Percentiles rank a stretch among this genome's conserved stretches.
These are phyloP conservation scores for Parasteatoda lunata DNA, from an alignment of 2,888 invertebrate genomes.

Conservation along the genomic window DNA sequence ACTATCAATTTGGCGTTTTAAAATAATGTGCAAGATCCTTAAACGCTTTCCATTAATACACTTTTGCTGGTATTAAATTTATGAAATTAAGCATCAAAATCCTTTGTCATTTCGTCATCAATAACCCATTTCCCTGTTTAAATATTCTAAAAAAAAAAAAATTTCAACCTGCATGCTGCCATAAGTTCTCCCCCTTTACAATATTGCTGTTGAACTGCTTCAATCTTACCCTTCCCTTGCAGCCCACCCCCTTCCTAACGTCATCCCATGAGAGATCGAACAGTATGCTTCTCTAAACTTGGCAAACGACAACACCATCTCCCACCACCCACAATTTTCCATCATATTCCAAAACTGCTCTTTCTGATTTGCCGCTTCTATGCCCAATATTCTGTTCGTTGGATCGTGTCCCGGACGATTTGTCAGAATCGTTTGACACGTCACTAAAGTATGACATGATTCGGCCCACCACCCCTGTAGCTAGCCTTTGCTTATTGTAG, in stretches of 20 bases:
- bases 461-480: constrained; percentile 17
- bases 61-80: neutral
- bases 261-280: constrained; percentile 8
- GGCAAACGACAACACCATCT: neutral
- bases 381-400: constrained; percentile 60
- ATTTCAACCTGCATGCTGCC: neutral
- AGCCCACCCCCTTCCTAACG: constrained; percentile 13
- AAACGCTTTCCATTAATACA: no score
- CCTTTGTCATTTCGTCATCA: constrained; percentile 48
- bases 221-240: constrained; percentile 28
- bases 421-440: constrained; percentile 56
- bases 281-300: constrained; percentile 28
- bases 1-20: no score
- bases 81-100: constrained; percentile 5
- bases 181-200: neutral
- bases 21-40: no score
- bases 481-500: constrained; percentile 2
- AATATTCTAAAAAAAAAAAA: neutral
- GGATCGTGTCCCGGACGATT: constrained; percentile 60
- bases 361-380: constrained; percentile 56
- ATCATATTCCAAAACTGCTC: constrained; percentile 9
- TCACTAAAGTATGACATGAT: constrained; percentile 64
- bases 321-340: neutral
- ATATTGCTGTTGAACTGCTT: constrained; percentile 26
- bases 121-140: constrained; percentile 19